Conservation (phyloP, 2,113 vertebrate species). For the Hydrochoerus hydrochaeris region DNA sequence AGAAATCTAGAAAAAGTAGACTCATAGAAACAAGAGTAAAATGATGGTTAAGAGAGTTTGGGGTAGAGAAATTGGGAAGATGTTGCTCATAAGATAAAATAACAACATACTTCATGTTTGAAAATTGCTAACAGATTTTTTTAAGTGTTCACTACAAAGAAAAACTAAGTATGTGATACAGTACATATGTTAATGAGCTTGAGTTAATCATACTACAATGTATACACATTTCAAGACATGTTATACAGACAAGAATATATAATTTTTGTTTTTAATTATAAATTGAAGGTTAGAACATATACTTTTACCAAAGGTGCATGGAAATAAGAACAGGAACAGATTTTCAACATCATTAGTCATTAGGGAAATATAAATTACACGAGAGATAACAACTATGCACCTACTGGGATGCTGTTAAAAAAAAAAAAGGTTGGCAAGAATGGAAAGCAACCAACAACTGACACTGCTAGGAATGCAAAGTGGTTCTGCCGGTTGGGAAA, state of each 20-base stretch:
- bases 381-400: background rate
- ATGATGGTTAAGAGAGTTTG: background rate
- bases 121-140: background rate
- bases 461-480: background rate
- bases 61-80: too few relatives aligned
- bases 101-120: background rate
- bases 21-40: background rate
- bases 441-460: background rate
- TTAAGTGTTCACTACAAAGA: background rate
- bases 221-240: background rate
- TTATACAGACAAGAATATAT: background rate
- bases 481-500: background rate
- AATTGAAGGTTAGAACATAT: background rate
- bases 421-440: background rate
- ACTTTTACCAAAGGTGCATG: background rate
- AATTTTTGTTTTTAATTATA: background rate
- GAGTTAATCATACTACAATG: background rate
- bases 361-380: background rate
- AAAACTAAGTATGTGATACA: background rate
- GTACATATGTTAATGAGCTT: background rate
- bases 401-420: background rate
- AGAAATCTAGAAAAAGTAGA: background rate
- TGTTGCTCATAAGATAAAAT: background rate
- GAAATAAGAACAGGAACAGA: constrained; percentile 25
- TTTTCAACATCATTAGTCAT: background rate